Conservation (phyloP, 2,113 vertebrate genomes). For the Sorex fumeus region DNA sequence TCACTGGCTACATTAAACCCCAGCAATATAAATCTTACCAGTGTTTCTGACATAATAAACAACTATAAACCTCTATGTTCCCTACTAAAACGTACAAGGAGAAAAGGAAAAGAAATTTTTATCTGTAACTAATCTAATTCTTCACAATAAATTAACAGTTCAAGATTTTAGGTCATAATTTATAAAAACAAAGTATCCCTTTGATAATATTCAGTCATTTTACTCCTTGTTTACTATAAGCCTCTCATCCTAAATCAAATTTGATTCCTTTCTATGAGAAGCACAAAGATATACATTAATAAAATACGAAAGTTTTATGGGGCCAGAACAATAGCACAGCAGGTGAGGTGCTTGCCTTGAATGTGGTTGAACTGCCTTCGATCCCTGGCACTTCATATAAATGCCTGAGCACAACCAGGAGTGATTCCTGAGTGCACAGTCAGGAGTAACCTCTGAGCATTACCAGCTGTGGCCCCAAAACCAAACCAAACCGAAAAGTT, state of each 20-base stretch:
- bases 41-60: conserved; percentile 9
- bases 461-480: no score
- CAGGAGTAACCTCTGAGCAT: no score
- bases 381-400: no score
- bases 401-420: no score
- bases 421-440: no score
- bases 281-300: conserved; percentile 20
- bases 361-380: no score
- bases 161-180: conserved; percentile 15
- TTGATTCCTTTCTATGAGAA: conserved; percentile 3
- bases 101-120: conserved; percentile 13
- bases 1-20: conserved; percentile 3
- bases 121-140: conserved; percentile 17
- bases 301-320: conserved; percentile 23
- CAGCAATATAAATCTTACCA: neutral
- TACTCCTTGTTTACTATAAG: conserved; percentile 54
- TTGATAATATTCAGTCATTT: neutral
- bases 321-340: neutral
- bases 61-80: neutral
- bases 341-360: no score
- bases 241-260: conserved; percentile 12
- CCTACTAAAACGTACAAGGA: neutral
- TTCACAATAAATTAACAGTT: conserved; percentile 38
- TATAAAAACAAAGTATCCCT: conserved; percentile 15
- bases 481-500: no score